phyloP scores from a whole-genome alignment of 1,140 invertebrate species.

The Cotesia chilonis region DNA sequence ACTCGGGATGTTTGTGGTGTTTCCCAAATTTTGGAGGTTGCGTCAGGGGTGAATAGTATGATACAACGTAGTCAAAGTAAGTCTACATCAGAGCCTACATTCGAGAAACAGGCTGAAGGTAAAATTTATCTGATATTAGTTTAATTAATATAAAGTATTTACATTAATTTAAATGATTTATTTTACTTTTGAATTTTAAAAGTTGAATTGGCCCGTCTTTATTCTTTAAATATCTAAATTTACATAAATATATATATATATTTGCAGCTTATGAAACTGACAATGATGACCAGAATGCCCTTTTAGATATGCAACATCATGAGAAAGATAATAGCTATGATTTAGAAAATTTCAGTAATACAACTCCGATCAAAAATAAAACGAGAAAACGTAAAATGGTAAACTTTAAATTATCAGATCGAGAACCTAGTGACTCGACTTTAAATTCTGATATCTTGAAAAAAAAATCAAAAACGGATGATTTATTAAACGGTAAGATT shows the following conservation, averaged over 20 bases:
- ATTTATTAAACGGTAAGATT: neutral
- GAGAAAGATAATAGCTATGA: neutral
- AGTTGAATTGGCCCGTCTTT: neutral
- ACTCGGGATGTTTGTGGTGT: neutral
- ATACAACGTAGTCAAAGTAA: neutral
- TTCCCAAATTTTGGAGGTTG: neutral
- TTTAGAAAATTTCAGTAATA: neutral
- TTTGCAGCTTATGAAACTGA: neutral
- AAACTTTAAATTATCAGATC: neutral
- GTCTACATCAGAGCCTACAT: neutral
- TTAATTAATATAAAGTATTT: neutral
- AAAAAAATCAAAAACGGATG: neutral
- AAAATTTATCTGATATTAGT: neutral
- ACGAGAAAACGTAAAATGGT: neutral
- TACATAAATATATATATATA: slow-evolving; percentile 4
- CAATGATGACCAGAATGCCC: neutral
- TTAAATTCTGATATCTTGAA: neutral
- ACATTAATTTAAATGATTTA: slow-evolving; percentile 1
- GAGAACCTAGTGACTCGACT: neutral
- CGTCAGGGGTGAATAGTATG: neutral
- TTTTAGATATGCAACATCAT: neutral
- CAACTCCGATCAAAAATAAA: neutral
- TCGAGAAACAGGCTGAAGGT: neutral
- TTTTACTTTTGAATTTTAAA: neutral
- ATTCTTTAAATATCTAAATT: neutral